A percentile compares a stretch with the other conserved stretches of the same genome.
Conservation (phyloP, 1,140 invertebrate genomes). For the Oedothorax gibbosus region DNA sequence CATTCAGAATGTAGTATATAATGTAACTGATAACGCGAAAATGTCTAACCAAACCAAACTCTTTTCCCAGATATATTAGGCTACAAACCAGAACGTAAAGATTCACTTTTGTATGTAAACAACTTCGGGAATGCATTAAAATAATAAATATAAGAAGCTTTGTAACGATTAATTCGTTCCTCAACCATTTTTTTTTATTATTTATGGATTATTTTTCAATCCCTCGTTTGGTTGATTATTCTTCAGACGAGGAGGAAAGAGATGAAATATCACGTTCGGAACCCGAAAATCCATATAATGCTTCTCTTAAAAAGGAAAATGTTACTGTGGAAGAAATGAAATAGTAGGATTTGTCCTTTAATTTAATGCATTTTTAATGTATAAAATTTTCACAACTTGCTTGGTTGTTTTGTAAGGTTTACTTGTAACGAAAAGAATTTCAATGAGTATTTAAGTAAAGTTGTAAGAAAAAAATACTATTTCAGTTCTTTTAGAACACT, state of each 20-base stretch:
- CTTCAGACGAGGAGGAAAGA: neutral
- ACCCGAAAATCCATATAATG: neutral
- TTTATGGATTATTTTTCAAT: neutral
- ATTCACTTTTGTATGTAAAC: too few species aligned
- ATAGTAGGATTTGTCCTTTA: neutral
- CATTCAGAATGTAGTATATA: too few species aligned
- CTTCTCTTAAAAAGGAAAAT: neutral
- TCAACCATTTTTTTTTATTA: neutral
- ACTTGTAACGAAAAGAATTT: neutral
- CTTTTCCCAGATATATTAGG: too few species aligned
- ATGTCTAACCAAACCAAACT: too few species aligned
- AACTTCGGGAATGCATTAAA: too few species aligned
- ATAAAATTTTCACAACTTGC: neutral
- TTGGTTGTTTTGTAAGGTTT: neutral
- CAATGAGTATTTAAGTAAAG: too few species aligned
- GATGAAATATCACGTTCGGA: neutral
- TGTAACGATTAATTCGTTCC: too few species aligned
- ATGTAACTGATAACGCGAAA: too few species aligned
- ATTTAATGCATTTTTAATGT: neutral
- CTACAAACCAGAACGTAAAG: too few species aligned
- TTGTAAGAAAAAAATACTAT: too few species aligned
- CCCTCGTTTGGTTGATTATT: constrained; percentile 20
- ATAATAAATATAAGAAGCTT: too few species aligned
- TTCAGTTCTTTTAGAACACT: too few species aligned
- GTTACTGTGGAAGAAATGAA: neutral